Conservation (phyloP, 2,113 vertebrate genomes). For the Heteronetta atricapilla region DNA sequence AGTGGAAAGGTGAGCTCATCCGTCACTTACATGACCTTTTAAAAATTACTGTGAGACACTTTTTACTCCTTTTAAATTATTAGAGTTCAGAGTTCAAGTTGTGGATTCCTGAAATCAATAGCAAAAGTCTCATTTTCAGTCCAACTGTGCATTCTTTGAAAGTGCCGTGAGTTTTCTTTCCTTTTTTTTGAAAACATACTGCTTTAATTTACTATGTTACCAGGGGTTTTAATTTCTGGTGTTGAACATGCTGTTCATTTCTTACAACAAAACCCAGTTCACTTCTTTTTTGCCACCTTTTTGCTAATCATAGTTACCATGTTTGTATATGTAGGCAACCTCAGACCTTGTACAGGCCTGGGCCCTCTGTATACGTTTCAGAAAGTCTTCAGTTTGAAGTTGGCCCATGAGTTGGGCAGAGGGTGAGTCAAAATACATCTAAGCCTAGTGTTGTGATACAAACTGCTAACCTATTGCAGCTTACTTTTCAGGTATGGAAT, state of each 20-base stretch:
- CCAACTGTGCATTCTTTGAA: conserved; percentile 5
- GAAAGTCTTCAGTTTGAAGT: neutral
- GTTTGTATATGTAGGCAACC: neutral
- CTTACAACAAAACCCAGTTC: neutral
- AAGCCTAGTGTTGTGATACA: neutral
- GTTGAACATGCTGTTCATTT: neutral
- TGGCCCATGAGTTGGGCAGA: neutral
- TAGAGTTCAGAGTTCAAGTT: conserved; percentile 45
- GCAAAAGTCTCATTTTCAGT: conserved; percentile 17
- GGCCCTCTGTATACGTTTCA: neutral
- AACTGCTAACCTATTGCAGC: neutral
- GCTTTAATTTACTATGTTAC: conserved; percentile 25
- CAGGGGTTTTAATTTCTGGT: neutral
- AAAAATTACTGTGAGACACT: conserved; percentile 38
- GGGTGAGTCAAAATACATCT: neutral
- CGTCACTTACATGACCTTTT: conserved; percentile 15
- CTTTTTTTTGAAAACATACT: neutral
- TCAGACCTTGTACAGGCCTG: neutral
- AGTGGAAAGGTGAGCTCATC: conserved; percentile 23
- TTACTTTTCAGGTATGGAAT: neutral
- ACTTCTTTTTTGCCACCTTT: neutral
- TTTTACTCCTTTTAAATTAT: conserved; percentile 51
- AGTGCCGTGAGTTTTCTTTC: neutral
- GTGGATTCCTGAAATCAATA: conserved; percentile 38
- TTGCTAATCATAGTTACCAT: neutral